phyloP scores from a whole-genome alignment of 2,888 invertebrate genomes.

The Amaurobius ferox region DNA sequence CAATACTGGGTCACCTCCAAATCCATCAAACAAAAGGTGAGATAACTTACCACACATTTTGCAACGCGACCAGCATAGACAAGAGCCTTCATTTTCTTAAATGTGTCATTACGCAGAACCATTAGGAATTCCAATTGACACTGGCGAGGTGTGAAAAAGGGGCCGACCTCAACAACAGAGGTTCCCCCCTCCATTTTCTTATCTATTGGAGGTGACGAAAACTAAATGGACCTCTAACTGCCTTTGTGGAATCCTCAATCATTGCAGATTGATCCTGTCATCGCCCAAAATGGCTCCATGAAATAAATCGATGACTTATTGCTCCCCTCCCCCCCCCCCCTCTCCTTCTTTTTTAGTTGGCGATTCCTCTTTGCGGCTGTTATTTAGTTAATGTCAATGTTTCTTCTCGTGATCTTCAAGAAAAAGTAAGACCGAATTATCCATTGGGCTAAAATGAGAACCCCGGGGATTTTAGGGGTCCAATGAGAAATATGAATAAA shows the following conservation, averaged over 20 bases:
- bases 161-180: neutral
- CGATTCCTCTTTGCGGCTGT: no score
- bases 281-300: neutral
- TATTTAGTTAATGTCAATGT: no score
- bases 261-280: conserved; percentile 55
- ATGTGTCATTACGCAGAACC: conserved; percentile 53
- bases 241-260: conserved; percentile 54
- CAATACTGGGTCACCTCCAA: neutral
- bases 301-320: neutral
- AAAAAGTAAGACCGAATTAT: no score
- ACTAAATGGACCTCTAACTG: conserved; percentile 59
- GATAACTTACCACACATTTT: neutral
- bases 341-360: no score
- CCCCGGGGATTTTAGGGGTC: no score
- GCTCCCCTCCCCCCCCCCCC: neutral
- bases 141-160: conserved; percentile 59
- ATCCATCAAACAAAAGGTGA: neutral
- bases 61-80: conserved; percentile 39
- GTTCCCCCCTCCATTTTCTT: conserved; percentile 12
- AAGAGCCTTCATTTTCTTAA: conserved; percentile 41
- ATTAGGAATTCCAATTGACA: conserved; percentile 65
- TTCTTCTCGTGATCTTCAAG: no score
- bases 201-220: conserved; percentile 44
- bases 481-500: no score
- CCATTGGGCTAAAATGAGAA: no score